Conservation (phyloP, 2,888 invertebrate genomes). For the Tricholauxania praeusta region DNA sequence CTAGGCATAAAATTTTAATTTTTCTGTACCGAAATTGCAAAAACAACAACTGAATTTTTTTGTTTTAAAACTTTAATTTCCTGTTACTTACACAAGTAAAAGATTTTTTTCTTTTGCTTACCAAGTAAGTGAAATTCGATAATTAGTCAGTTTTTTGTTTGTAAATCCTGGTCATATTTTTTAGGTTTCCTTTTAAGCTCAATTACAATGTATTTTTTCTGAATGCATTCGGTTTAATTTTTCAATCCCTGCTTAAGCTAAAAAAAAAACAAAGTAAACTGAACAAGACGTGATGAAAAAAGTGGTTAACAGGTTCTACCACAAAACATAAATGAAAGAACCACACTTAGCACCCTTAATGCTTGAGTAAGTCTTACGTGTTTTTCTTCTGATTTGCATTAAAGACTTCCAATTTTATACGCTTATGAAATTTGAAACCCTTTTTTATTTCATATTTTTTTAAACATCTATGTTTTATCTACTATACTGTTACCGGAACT, state of each 20-base stretch:
- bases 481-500: constrained; percentile 35
- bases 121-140: constrained; percentile 25
- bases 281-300: constrained; percentile 32
- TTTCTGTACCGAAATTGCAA: too few species aligned
- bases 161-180: constrained; percentile 54
- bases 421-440: constrained; percentile 14
- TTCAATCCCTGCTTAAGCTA: constrained; percentile 13
- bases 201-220: constrained; percentile 61
- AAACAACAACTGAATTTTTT: too few species aligned
- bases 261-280: not conserved
- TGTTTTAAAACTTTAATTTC: too few species aligned
- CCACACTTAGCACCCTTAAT: constrained; percentile 53
- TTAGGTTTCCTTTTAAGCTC: constrained; percentile 68
- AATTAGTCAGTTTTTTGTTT: constrained; percentile 11
- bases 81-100: too few species aligned
- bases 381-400: constrained; percentile 23
- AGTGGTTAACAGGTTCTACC: constrained; percentile 55
- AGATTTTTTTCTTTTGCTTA: not conserved
- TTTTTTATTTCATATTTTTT: constrained; percentile 14
- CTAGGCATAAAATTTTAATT: not conserved
- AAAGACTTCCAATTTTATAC: not conserved
- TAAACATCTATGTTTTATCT: constrained; percentile 13
- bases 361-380: constrained; percentile 48
- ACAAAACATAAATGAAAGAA: constrained; percentile 58
- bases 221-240: constrained; percentile 45